Percentiles rank a stretch among this genome's conserved stretches.
Evolutionary conservation across 2,113 vertebrate genomes (phyloP).

Genomic region (Perca schrenkii): DNA sequence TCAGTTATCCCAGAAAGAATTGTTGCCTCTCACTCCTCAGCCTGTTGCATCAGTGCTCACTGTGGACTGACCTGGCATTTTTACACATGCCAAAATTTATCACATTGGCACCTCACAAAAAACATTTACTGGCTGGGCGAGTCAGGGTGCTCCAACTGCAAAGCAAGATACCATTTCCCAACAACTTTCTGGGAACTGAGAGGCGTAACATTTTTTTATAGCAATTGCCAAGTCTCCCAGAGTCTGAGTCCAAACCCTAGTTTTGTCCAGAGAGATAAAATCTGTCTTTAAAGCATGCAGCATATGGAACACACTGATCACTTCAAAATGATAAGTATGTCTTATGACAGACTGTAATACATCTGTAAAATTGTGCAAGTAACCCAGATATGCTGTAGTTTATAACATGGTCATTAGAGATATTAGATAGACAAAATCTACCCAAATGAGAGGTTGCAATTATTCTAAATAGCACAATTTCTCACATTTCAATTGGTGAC

Average conservation of each 20-base stretch:
- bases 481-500: neutral
- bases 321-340: constrained; percentile 32
- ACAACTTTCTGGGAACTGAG: constrained; percentile 63
- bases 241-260: constrained; percentile 21
- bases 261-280: constrained; percentile 21
- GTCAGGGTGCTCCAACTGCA: constrained; percentile 37
- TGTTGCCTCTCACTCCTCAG: constrained; percentile 3
- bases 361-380: neutral
- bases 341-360: constrained; percentile 39
- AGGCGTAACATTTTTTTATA: constrained; percentile 43
- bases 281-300: constrained; percentile 23
- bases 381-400: neutral
- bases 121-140: constrained; percentile 40
- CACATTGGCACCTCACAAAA: constrained; percentile 44
- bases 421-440: neutral
- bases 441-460: neutral
- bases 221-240: constrained; percentile 57
- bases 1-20: neutral
- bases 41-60: constrained; percentile 13
- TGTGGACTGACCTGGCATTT: constrained; percentile 24
- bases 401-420: constrained; percentile 2
- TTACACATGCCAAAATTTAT: constrained; percentile 38
- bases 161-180: constrained; percentile 51
- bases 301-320: constrained; percentile 22
- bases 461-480: constrained; percentile 13